A percentile compares a stretch with the other conserved stretches of the same genome.
phyloP scores from a whole-genome alignment of 2,888 invertebrate species.

The Hesperia comma region DNA sequence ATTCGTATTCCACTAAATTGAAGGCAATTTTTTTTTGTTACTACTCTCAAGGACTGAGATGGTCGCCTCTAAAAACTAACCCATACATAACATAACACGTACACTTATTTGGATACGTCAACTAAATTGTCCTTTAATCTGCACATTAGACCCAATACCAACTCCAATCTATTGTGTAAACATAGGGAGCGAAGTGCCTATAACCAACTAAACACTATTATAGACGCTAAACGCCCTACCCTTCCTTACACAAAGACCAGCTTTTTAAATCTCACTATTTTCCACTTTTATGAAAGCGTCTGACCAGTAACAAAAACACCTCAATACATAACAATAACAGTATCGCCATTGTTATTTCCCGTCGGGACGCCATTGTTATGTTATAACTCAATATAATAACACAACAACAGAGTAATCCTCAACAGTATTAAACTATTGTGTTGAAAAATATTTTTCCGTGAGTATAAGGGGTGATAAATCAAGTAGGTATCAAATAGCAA shows the following conservation, averaged over 20 bases:
- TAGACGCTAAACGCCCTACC: constrained; percentile 12
- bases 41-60: too few species aligned
- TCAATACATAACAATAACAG: constrained; percentile 29
- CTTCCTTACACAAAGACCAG: constrained; percentile 19
- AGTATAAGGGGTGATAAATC: constrained; percentile 11
- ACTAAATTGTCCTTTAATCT: neutral
- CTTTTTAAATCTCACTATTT: constrained; percentile 22
- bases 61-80: too few species aligned
- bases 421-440: constrained; percentile 18
- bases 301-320: constrained; percentile 33
- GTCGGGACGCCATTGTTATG: constrained; percentile 19
- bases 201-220: constrained; percentile 7
- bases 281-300: constrained; percentile 24
- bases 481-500: constrained; percentile 13
- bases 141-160: neutral
- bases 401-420: constrained; percentile 21
- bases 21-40: too few species aligned
- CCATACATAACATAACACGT: too few species aligned
- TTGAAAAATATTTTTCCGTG: constrained; percentile 7
- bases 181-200: constrained; percentile 2
- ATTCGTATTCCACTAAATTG: too few species aligned
- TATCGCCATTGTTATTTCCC: constrained; percentile 21
- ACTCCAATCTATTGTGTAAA: neutral
- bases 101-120: neutral
- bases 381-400: constrained; percentile 29